phyloP scores from a whole-genome alignment of 2,113 vertebrate genomes.

The Paratilapia polleni region DNA sequence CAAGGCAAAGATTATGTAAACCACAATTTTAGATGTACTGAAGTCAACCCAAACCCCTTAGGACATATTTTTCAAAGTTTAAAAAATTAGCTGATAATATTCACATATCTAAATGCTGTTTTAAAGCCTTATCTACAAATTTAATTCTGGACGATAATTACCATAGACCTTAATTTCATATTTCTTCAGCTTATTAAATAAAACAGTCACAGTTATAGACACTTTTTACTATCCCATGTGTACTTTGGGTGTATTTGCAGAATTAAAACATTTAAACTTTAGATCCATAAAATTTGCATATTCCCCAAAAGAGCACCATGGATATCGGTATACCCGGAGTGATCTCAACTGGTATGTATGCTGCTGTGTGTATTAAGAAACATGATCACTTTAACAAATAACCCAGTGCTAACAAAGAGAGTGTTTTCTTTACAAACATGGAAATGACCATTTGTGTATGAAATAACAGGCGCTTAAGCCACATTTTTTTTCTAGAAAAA shows the following conservation, averaged over 20 bases:
- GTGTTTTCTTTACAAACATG: fast-evolving
- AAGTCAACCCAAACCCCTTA: background rate
- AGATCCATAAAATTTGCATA: background rate
- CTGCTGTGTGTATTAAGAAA: too few species aligned
- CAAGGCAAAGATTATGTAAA: background rate
- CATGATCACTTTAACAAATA: background rate
- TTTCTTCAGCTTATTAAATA: background rate
- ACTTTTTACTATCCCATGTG: background rate
- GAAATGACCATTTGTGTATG: background rate
- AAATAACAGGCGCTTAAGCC: background rate
- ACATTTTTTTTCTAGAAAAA: too few species aligned
- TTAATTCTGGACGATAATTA: background rate
- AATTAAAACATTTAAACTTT: background rate
- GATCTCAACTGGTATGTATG: background rate
- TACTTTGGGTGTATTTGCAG: background rate
- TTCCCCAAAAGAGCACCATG: background rate
- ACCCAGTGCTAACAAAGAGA: background rate
- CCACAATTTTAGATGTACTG: background rate
- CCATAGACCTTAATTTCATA: background rate
- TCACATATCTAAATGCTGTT: background rate
- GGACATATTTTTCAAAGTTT: background rate
- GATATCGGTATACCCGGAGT: background rate
- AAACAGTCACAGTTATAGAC: background rate
- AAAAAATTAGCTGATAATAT: background rate
- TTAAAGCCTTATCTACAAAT: background rate